These are phyloP conservation scores for Gadopsis marmoratus DNA, from an alignment of 2,797 vertebrate genomes.

Conservation along the genomic window DNA sequence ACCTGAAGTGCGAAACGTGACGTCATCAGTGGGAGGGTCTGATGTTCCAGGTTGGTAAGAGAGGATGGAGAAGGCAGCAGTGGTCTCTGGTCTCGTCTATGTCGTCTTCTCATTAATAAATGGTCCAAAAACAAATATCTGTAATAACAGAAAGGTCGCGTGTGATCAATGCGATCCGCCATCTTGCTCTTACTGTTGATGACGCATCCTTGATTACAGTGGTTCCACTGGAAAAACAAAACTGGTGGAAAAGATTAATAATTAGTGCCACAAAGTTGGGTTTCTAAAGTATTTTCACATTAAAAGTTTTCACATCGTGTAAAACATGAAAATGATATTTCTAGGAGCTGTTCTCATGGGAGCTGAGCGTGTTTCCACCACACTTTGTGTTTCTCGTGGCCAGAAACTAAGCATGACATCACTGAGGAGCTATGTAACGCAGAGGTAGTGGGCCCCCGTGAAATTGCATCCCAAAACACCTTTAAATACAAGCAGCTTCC, in stretches of 20 bases:
- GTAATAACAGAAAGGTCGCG: too few species aligned
- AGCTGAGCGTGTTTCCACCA: slow-evolving; percentile 45
- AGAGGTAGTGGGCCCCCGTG: slow-evolving; percentile 32
- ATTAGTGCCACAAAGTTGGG: not conserved
- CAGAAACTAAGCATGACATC: slow-evolving; percentile 59
- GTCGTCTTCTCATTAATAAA: too few species aligned
- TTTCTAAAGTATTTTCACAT: not conserved
- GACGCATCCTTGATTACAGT: too few species aligned
- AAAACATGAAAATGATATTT: not conserved
- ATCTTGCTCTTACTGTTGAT: too few species aligned
- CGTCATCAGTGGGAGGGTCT: too few species aligned
- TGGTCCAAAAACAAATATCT: too few species aligned
- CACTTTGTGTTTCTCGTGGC: slow-evolving; percentile 27
- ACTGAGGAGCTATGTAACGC: slow-evolving; percentile 52
- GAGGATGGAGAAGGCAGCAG: too few species aligned
- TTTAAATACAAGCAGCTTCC: slow-evolving; percentile 30
- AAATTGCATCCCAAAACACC: slow-evolving; percentile 40
- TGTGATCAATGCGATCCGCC: too few species aligned
- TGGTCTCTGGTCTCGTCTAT: too few species aligned
- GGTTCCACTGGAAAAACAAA: too few species aligned
- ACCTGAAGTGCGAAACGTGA: too few species aligned
- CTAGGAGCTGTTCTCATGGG: slow-evolving; percentile 40
- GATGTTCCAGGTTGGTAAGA: too few species aligned
- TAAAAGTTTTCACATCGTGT: not conserved
- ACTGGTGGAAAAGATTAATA: not conserved